These are phyloP conservation scores for Subacronicta megacephala DNA, from an alignment of 2,888 invertebrate species.

Conservation along the genomic window DNA sequence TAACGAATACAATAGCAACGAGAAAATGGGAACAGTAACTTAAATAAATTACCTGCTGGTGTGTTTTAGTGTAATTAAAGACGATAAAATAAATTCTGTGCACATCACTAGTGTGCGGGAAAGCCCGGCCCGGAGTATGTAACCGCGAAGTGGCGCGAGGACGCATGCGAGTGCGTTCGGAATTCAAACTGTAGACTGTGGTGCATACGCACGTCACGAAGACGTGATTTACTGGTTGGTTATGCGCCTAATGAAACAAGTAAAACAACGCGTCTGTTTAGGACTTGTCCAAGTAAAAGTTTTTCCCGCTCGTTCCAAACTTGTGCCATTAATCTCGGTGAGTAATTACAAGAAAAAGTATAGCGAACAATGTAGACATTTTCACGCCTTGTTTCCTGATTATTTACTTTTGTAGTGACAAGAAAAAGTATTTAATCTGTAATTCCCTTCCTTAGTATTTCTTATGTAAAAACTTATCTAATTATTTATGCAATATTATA, in stretches of 20 bases:
- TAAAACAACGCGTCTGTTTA: conserved; percentile 25
- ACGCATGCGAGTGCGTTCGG: conserved; percentile 63
- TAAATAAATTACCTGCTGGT: conserved; percentile 6
- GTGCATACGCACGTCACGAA: conserved; percentile 50
- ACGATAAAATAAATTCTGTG: conserved; percentile 45
- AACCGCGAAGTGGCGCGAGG: conserved; percentile 76
- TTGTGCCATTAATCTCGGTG: conserved; percentile 37
- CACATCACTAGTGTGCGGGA: conserved; percentile 59
- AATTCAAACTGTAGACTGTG: conserved; percentile 54
- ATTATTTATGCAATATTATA: no score
- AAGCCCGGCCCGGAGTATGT: conserved; percentile 63
- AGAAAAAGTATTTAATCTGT: conserved; percentile 26
- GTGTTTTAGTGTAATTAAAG: conserved; percentile 27
- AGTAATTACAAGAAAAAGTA: conserved; percentile 35
- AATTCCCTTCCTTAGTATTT: no score
- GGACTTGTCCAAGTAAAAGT: conserved; percentile 14
- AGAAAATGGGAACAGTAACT: conserved; percentile 15
- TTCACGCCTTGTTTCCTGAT: conserved; percentile 32
- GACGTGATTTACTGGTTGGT: conserved; percentile 47
- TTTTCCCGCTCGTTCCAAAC: conserved; percentile 21
- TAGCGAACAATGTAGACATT: conserved; percentile 11
- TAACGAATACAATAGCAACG: conserved; percentile 23
- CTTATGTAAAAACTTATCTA: no score
- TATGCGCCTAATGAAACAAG: conserved; percentile 20
- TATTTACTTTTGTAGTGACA: conserved; percentile 16